A percentile compares a stretch with the other conserved stretches of the same genome.
Evolutionary conservation across 2,797 vertebrate genomes (phyloP).

Genomic region (Chloroceryle amazona): DNA sequence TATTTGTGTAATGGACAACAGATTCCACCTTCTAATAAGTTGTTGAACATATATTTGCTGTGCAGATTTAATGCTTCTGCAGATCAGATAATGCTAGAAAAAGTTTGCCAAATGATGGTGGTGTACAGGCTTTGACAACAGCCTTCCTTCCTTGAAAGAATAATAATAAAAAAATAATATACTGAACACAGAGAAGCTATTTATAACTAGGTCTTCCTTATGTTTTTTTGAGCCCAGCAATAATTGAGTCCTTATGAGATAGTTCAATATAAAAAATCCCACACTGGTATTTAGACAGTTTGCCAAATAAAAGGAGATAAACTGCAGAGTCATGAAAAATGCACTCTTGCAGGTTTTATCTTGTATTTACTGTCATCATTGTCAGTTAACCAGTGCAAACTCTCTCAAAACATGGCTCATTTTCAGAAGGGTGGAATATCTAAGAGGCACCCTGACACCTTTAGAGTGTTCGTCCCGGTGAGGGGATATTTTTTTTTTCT

Average conservation of each 20-base stretch:
- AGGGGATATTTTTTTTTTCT: not conserved
- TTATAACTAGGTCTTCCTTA: slow-evolving; percentile 11
- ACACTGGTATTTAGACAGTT: not conserved
- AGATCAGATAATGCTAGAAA: not conserved
- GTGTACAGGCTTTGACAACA: not conserved
- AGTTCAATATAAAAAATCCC: not conserved
- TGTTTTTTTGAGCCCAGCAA: not conserved
- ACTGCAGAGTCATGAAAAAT: not conserved
- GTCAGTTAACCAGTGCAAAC: not conserved
- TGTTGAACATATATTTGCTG: slow-evolving; percentile 20
- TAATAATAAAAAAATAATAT: not conserved
- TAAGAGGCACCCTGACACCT: not conserved
- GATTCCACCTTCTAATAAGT: slow-evolving; percentile 5
- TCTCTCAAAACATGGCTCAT: not conserved
- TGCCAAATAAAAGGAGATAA: slow-evolving; percentile 30
- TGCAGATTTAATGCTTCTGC: slow-evolving; percentile 14
- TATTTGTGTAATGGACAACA: slow-evolving; percentile 7
- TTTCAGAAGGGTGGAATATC: not conserved
- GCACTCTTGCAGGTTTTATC: not conserved
- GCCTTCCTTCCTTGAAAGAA: not conserved
- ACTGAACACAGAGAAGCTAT: not conserved
- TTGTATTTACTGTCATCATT: not conserved
- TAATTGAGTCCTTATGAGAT: not conserved
- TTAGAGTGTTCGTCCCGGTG: not conserved
- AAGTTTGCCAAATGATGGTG: slow-evolving; percentile 2